phyloP scores from a whole-genome alignment of 1,140 invertebrate species.

The Scaptodrosophila lebanonensis region DNA sequence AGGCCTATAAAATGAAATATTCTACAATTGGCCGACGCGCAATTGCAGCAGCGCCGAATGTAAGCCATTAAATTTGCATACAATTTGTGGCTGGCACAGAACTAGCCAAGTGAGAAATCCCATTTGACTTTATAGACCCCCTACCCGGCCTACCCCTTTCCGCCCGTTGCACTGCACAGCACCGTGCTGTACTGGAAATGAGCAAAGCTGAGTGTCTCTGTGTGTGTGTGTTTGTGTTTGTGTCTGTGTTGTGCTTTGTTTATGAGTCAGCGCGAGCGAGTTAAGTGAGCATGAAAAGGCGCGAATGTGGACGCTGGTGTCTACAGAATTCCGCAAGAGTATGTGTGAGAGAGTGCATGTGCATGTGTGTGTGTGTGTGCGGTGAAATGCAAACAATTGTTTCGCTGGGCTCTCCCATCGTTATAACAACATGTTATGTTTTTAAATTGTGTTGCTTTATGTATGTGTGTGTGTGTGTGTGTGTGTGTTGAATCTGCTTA shows the following conservation, averaged over 20 bases:
- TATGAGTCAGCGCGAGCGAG: constrained; percentile 48
- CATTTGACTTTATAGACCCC: too few relatives aligned
- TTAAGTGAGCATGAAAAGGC: constrained; percentile 34
- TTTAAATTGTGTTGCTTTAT: constrained; percentile 30
- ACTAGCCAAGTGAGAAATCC: background rate
- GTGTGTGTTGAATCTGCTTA: background rate
- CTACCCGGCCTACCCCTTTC: too few relatives aligned
- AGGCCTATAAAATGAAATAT: background rate
- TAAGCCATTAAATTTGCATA: constrained; percentile 58
- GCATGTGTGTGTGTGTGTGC: background rate
- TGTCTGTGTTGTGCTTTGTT: too few relatives aligned
- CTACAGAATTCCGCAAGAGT: too few relatives aligned
- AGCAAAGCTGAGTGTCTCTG: constrained; percentile 43
- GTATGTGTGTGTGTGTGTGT: background rate
- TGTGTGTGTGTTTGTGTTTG: too few relatives aligned
- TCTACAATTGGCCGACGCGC: constrained; percentile 30
- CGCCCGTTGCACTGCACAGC: too few relatives aligned
- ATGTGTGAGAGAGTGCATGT: constrained; percentile 7
- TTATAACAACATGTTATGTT: constrained; percentile 60
- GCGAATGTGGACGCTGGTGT: constrained; percentile 28
- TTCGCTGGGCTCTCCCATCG: too few relatives aligned
- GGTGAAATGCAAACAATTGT: constrained; percentile 37
- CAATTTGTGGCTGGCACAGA: constrained; percentile 30
- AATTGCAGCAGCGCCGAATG: constrained; percentile 13
- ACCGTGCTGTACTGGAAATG: constrained; percentile 49